phyloP scores from a whole-genome alignment of 2,888 invertebrate genomes.

The Electrophaes corylata region DNA sequence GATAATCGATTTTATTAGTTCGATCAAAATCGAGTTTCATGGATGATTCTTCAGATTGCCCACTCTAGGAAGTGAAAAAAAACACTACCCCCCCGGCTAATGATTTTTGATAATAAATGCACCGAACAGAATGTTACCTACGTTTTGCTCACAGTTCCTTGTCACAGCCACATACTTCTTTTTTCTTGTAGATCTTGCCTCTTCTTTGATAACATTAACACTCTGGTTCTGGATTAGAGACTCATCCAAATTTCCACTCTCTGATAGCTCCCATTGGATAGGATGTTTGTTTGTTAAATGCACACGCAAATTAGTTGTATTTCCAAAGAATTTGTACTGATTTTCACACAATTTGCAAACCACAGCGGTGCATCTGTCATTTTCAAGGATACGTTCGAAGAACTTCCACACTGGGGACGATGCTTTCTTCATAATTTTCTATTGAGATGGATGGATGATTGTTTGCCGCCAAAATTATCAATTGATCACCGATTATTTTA shows the following conservation, averaged over 20 bases:
- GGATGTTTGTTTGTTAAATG: conserved; percentile 77
- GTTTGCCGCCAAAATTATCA: conserved; percentile 61
- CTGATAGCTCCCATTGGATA: conserved; percentile 75
- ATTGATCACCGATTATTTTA: conserved; percentile 33
- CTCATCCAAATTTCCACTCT: conserved; percentile 67
- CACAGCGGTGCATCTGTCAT: conserved; percentile 68
- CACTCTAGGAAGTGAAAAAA: no score
- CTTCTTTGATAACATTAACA: conserved; percentile 22
- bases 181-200: conserved; percentile 50
- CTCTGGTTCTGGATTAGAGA: conserved; percentile 57
- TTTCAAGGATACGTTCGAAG: conserved; percentile 70
- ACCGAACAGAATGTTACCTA: conserved; percentile 48
- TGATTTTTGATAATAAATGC: conserved; percentile 52
- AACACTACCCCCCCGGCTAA: not conserved
- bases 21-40: conserved; percentile 21
- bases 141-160: conserved; percentile 64
- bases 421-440: conserved; percentile 72
- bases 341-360: conserved; percentile 78
- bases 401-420: conserved; percentile 77
- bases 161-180: conserved; percentile 56
- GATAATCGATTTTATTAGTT: conserved; percentile 12
- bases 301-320: conserved; percentile 74
- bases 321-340: conserved; percentile 78
- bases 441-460: conserved; percentile 41
- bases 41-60: not conserved